Evolutionary conservation across 2,888 invertebrate species (phyloP).

Genomic region (Lithodes maja): DNA sequence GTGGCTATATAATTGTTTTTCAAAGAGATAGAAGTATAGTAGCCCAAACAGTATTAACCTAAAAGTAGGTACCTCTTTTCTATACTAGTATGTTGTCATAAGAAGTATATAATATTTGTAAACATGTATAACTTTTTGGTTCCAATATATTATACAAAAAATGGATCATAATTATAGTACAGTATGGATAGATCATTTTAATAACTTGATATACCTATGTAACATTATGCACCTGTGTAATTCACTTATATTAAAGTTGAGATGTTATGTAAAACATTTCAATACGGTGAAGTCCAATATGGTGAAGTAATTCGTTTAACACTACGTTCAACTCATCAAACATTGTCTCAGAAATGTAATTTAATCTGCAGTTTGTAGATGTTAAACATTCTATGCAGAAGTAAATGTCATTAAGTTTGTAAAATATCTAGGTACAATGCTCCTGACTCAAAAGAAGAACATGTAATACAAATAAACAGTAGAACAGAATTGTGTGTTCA

Average conservation of each 20-base stretch:
- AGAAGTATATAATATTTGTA: too few relatives aligned
- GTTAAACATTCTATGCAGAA: neutral
- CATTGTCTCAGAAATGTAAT: neutral
- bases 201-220: too few relatives aligned
- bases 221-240: neutral
- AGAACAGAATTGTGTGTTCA: neutral
- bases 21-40: too few relatives aligned
- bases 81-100: too few relatives aligned
- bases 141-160: too few relatives aligned
- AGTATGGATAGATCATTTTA: too few relatives aligned
- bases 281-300: neutral
- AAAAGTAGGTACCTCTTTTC: too few relatives aligned
- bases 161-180: too few relatives aligned
- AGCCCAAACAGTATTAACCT: too few relatives aligned
- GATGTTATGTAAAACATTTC: conserved; percentile 1
- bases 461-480: conserved; percentile 12
- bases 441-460: neutral
- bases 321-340: neutral
- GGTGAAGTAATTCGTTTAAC: neutral
- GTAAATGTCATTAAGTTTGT: neutral
- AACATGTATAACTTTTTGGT: too few relatives aligned
- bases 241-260: neutral
- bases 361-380: neutral
- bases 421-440: neutral
- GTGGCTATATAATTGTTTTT: too few relatives aligned